These are phyloP conservation scores for Tragelaphus oryx DNA, from an alignment of 2,797 vertebrate genomes.

Conservation along the genomic window DNA sequence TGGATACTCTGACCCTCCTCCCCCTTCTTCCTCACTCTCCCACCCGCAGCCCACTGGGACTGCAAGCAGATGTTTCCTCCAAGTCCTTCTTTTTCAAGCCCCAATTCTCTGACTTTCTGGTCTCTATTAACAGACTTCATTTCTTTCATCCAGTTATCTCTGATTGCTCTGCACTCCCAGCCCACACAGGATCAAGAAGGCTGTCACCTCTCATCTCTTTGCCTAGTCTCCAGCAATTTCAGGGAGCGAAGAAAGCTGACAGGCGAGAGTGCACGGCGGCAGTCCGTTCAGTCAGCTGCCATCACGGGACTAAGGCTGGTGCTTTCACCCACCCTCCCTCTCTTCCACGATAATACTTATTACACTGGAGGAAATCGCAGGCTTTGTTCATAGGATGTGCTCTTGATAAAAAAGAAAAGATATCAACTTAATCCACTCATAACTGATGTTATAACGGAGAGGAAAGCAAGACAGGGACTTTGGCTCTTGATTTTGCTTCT, in stretches of 20 bases:
- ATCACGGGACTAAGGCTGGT: background rate
- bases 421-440: background rate
- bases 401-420: background rate
- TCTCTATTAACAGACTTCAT: constrained; percentile 38
- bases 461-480: background rate
- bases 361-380: background rate
- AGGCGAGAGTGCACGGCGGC: background rate
- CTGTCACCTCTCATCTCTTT: background rate
- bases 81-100: constrained; percentile 23
- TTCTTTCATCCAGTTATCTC: constrained; percentile 31
- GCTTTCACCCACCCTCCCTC: background rate
- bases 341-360: background rate
- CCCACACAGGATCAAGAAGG: constrained; percentile 2
- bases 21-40: background rate
- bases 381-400: background rate
- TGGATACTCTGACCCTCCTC: constrained; percentile 57
- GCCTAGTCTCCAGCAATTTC: background rate
- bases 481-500: background rate
- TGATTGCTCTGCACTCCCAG: background rate
- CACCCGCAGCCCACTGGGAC: background rate
- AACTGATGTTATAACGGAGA: background rate
- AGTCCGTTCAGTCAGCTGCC: background rate
- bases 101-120: background rate
- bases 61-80: constrained; percentile 55
- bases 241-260: background rate